Percentiles rank a stretch among this genome's conserved stretches.
Conservation (phyloP, 1,140 invertebrate species). For the Pogonognathellus flavescens region DNA sequence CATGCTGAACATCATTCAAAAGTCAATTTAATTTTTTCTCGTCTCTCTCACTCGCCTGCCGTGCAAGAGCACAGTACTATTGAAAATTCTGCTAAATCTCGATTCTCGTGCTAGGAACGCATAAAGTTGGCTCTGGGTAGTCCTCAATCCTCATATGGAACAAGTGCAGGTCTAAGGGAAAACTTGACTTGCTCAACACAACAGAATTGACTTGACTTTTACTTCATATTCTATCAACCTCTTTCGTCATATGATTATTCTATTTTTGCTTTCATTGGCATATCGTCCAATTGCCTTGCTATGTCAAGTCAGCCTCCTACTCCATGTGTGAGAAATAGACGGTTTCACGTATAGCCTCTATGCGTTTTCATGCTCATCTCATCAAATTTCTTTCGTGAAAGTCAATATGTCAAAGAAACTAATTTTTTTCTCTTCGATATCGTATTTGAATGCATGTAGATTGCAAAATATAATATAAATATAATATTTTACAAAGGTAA, state of each 20-base stretch:
- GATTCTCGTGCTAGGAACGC: background rate
- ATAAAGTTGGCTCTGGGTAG: too few relatives aligned
- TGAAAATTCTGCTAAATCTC: conserved; percentile 14
- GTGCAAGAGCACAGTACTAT: background rate
- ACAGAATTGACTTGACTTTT: conserved; percentile 2
- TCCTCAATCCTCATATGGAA: too few relatives aligned
- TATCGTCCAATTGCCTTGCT: background rate
- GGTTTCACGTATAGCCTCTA: too few relatives aligned
- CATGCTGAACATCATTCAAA: conserved; percentile 54
- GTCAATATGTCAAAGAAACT: too few relatives aligned
- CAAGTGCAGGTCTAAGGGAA: conserved; percentile 2
- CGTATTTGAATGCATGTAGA: too few relatives aligned
- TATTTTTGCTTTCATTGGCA: background rate
- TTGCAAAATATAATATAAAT: too few relatives aligned
- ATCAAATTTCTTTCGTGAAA: too few relatives aligned
- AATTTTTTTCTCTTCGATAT: too few relatives aligned
- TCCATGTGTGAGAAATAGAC: too few relatives aligned
- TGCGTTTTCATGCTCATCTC: too few relatives aligned
- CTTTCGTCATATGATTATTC: background rate
- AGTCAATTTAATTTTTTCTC: conserved; percentile 59
- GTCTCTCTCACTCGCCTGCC: conserved; percentile 25
- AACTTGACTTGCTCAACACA: conserved; percentile 28
- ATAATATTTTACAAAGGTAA: too few relatives aligned
- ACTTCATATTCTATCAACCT: background rate
- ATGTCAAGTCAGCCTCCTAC: background rate